Percentiles rank a stretch among this genome's conserved stretches.
Evolutionary conservation across 2,113 vertebrate species (phyloP).

Genomic region (Callipepla californica): DNA sequence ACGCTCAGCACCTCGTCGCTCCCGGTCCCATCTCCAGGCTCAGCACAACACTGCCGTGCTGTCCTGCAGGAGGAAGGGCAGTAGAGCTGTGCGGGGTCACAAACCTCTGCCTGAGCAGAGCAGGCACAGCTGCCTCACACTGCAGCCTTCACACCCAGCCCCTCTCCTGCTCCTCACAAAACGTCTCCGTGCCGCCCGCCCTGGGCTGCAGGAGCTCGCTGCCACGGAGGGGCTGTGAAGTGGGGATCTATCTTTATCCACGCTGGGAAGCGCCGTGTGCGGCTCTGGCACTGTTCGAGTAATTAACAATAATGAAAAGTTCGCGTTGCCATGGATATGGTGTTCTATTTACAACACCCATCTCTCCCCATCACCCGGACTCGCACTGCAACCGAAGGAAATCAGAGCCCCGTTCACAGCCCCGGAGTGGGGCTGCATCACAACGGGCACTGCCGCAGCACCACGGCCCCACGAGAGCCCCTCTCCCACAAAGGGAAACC

Average conservation of each 20-base stretch:
- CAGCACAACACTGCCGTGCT: accelerated
- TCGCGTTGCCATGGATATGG: conserved; percentile 58
- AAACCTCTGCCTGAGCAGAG: not conserved
- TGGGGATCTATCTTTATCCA: not conserved
- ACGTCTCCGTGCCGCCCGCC: not conserved
- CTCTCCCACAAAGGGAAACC: not conserved
- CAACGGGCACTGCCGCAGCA: not conserved
- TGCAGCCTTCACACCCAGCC: not conserved
- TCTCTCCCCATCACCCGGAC: not conserved
- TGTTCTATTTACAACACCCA: conserved; percentile 8
- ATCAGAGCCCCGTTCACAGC: not conserved
- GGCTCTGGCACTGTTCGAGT: not conserved
- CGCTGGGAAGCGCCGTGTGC: not conserved
- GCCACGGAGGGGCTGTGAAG: not conserved
- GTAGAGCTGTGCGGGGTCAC: too few relatives aligned
- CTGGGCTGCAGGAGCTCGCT: not conserved
- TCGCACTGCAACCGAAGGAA: not conserved
- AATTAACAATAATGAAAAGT: conserved; percentile 57
- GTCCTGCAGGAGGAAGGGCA: not conserved
- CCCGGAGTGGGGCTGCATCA: not conserved
- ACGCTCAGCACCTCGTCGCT: not conserved
- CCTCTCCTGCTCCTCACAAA: not conserved
- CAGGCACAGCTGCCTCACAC: not conserved
- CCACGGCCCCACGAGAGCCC: not conserved
- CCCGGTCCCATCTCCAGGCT: not conserved